Base-by-base conservation (phyloP, 1,140 invertebrate species). In the Hycleus cichorii region DNA sequence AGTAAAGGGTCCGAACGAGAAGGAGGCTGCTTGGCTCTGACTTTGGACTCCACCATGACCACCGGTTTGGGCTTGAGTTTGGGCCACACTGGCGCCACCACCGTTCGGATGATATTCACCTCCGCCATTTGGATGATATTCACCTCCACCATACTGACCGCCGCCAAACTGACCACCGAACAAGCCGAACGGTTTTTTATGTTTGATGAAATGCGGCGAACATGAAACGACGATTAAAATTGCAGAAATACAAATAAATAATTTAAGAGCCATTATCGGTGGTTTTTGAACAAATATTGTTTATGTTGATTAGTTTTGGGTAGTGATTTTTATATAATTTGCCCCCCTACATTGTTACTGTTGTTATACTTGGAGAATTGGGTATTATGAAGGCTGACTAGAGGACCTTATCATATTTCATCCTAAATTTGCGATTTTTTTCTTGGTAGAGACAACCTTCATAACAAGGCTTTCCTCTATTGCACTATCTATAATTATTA, bases 261-360 rank as follows among this genome's bases (percentile, higher is more conserved):
- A 53, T 46, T 53, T 45, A 42, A 53, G 27, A 4, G 11, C 26
- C 51, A 53, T 53, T 53, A 46, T 45, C 10, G 27, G 18, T 18
- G 18, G 18, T 18, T 18, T 18, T 18, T 18, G 18, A 18, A 18
- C 18, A 18, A 18, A 18, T 18, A 18, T 18, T 18, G 18, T 18
- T 18, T 18, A 18, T 8, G 9, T 32, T 6, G 10, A 4, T 49
- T n/a, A 10, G 26, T 53, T 53, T 53, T 44, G 43, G 45, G 12
- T 53, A 45, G 39, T 53, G 51, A 53, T 53, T 53, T 46, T 53
- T 53, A 53, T 53, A 53, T 46, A 45, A 46, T 44, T 42, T 53
- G 44, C 51, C 51, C 51, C 51, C 45, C 51, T 46, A 53, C 51
- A 11, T 18, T 18, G 46, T 38, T 42, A 8, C 26, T 53, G 25